Conservation (phyloP, 2,113 vertebrate genomes). For the Calyptomena viridis region DNA sequence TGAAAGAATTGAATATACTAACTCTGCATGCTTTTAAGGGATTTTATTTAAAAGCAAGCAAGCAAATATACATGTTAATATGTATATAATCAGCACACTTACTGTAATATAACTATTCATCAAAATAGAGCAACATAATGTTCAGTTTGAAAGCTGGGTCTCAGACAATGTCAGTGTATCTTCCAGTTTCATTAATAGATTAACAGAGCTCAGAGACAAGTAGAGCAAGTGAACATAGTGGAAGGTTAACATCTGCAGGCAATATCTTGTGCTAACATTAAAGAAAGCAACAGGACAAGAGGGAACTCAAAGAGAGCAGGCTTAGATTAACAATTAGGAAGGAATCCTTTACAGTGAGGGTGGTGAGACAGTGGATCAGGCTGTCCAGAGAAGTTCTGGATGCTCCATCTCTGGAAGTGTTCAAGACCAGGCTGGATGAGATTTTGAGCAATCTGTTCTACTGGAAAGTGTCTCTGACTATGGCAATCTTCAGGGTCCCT, state of each 20-base stretch:
- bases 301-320: neutral
- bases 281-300: neutral
- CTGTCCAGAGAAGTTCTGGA: neutral
- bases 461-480: neutral
- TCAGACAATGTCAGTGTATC: neutral
- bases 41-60: neutral
- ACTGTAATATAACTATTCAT: neutral
- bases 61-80: neutral
- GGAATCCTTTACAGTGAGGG: neutral
- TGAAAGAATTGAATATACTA: neutral
- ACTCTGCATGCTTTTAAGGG: neutral
- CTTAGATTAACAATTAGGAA: neutral
- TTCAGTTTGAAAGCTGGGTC: neutral
- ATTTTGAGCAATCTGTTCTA: neutral
- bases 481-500: neutral
- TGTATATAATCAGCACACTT: neutral
- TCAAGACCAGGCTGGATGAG: neutral
- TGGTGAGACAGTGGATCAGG: neutral
- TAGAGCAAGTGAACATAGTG: neutral
- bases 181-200: neutral
- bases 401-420: neutral
- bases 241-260: neutral
- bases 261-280: neutral
- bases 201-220: neutral
- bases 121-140: neutral